These are phyloP conservation scores for Anguilla rostrata DNA, from an alignment of 2,113 vertebrate genomes.

Conservation along the genomic window DNA sequence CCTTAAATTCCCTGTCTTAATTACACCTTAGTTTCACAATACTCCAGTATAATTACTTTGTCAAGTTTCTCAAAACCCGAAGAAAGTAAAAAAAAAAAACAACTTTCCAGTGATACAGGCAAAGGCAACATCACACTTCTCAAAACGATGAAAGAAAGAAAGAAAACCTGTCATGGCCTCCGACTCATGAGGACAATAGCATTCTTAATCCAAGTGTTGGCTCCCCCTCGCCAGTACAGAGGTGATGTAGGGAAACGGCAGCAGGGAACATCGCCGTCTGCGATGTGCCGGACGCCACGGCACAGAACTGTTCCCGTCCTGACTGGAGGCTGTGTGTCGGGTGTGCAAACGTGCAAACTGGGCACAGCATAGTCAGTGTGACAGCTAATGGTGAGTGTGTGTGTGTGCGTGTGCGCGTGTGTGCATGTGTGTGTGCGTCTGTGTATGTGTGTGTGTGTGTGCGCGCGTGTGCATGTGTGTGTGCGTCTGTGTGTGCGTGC, in stretches of 20 bases:
- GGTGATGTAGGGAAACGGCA: constrained; percentile 69
- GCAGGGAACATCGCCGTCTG: constrained; percentile 48
- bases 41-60: neutral
- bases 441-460: neutral
- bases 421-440: neutral
- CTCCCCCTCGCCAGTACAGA: constrained; percentile 43
- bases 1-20: neutral
- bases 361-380: constrained; percentile 40
- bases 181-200: neutral
- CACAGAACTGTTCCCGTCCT: constrained; percentile 22
- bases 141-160: neutral
- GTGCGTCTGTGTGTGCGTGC: too few species aligned
- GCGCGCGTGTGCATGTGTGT: too few species aligned
- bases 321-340: constrained; percentile 15
- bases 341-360: constrained; percentile 28
- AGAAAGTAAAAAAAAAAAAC: constrained; percentile 29
- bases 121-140: constrained; percentile 21
- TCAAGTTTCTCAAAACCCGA: neutral
- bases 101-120: constrained; percentile 46
- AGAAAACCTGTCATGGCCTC: neutral
- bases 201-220: constrained; percentile 23
- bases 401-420: neutral
- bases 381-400: constrained; percentile 26
- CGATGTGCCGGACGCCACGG: neutral
- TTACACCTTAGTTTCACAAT: constrained; percentile 1